Evolutionary conservation across 2,797 vertebrate species (phyloP).

Genomic region (Smutsia gigantea): DNA sequence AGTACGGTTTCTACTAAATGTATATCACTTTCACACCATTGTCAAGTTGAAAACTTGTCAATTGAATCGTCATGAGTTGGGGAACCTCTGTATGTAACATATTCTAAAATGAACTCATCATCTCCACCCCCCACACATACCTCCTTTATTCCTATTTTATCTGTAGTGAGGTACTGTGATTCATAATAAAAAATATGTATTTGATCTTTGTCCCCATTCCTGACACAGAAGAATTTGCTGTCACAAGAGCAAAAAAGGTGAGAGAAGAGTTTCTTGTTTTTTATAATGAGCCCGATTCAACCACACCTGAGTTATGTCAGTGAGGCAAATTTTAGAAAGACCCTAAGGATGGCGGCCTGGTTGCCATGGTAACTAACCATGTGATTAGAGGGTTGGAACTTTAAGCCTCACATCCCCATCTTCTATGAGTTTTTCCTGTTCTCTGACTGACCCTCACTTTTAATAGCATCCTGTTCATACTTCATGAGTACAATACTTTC

Average conservation of each 20-base stretch:
- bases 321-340: background rate
- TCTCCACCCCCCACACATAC: background rate
- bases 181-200: background rate
- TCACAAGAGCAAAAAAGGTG: background rate
- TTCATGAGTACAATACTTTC: slow-evolving; percentile 7
- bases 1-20: too few relatives aligned
- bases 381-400: background rate
- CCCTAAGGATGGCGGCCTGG: background rate
- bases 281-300: background rate
- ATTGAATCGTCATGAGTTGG: too few relatives aligned
- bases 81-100: background rate
- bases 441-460: background rate
- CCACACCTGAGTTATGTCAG: background rate
- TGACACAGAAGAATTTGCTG: background rate
- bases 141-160: background rate
- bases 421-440: background rate
- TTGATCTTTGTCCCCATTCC: background rate
- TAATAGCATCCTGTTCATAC: background rate
- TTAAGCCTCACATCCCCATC: background rate
- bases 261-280: background rate
- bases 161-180: background rate
- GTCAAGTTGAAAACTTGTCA: too few relatives aligned
- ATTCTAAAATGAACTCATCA: background rate
- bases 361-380: background rate
- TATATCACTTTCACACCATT: too few relatives aligned